phyloP scores from a whole-genome alignment of 2,888 invertebrate species.

The Branchipolynoe longqiensis region DNA sequence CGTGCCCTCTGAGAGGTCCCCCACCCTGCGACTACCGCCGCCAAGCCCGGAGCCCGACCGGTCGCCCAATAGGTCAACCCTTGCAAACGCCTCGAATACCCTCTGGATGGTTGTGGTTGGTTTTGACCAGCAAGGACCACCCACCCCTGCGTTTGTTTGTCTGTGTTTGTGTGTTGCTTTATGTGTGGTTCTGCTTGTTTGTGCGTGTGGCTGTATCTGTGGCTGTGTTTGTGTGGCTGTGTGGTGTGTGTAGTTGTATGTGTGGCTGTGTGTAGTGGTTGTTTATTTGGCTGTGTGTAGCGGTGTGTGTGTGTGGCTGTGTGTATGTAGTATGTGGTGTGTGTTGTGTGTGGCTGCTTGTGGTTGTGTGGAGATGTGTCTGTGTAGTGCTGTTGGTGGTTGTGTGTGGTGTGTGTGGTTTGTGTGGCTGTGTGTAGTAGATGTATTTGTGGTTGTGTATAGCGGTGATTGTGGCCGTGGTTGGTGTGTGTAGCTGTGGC shows the following conservation, averaged over 20 bases:
- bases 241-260: neutral
- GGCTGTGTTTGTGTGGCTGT: neutral
- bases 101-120: slow-evolving; percentile 22
- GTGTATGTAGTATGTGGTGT: too few relatives aligned
- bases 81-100: slow-evolving; percentile 10
- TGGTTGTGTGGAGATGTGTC: too few relatives aligned
- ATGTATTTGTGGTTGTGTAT: too few relatives aligned
- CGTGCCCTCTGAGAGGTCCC: slow-evolving; percentile 23
- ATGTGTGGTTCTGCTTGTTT: neutral
- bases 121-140: neutral
- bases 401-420: too few relatives aligned
- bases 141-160: neutral
- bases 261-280: too few relatives aligned
- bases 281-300: too few relatives aligned
- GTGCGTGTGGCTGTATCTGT: neutral
- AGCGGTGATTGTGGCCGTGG: too few relatives aligned
- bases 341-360: too few relatives aligned
- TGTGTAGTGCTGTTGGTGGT: too few relatives aligned
- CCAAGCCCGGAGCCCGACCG: neutral
- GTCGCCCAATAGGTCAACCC: neutral
- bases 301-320: too few relatives aligned
- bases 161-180: neutral
- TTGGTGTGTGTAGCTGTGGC: too few relatives aligned
- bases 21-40: slow-evolving; percentile 7
- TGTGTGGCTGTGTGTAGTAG: too few relatives aligned